Evolutionary conservation across 2,797 vertebrate genomes (phyloP), one percentile per base, ranked within the genome.

Genomic region (Ceryle rudis): DNA sequence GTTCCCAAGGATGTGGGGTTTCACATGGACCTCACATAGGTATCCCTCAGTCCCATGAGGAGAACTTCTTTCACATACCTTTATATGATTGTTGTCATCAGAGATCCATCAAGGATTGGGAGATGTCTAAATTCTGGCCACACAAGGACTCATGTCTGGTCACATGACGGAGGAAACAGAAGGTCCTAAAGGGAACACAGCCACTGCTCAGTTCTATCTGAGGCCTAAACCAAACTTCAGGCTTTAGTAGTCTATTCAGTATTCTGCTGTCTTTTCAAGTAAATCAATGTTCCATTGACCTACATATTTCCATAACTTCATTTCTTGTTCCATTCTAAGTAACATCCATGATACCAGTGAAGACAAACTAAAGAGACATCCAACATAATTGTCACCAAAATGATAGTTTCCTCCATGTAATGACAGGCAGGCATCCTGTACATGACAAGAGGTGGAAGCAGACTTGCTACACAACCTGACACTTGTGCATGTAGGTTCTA

Each of bases 401-500:
- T 64, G 52, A 29, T 18, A 33, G 10, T 31, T 80, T 72, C 23
- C 17, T 47, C n/a, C 14, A 9, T 4, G 39, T 25, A 58, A 21
- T 60, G 80, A 49, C n/a, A 78, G 60, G 44, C 17, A 67, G 21
- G 19, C 0, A 0, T 26, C 57, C 73, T 74, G 41, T 16, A 12
- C 0, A 1, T 42, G 73, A 42, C 8, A 3, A 54, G 39, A 78
- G 29, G 11, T 2, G 2, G 54, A 62, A 47, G 62, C 49, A 87
- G 58, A 47, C 5, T 18, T 22, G 21, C 28, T 23, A 4, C 37
- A 12, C 0, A 3, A 31, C 39, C 3, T 5, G 14, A 14, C 17
- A 4, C 0, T 0, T 1, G 1, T n/a, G 5, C 5, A 4, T 0
- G 0, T 17, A 37, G 37, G 17, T 31, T 17, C 21, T 61, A 7